Percentiles rank a stretch among this genome's conserved stretches.
phyloP scores from a whole-genome alignment of 2,113 vertebrate genomes.

The Procavia capensis region DNA sequence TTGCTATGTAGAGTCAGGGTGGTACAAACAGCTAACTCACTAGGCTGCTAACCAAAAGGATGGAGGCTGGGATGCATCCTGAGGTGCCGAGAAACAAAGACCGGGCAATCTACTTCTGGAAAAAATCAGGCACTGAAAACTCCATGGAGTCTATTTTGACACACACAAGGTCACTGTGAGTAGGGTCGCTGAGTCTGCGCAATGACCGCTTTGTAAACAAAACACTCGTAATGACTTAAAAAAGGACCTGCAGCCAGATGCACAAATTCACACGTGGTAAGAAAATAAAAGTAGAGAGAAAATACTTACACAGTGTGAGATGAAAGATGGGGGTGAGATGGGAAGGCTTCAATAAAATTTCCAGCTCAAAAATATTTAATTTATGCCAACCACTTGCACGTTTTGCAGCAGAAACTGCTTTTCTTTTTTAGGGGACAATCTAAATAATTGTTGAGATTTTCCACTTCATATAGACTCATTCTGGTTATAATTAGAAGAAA shows the following conservation, averaged over 20 bases:
- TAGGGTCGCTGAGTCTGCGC: background rate
- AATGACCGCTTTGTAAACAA: conserved; percentile 22
- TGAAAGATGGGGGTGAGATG: background rate
- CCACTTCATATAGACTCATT: conserved; percentile 29
- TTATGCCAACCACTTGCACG: background rate
- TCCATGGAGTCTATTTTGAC: background rate
- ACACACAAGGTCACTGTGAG: background rate
- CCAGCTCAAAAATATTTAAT: background rate
- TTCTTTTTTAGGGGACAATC: background rate
- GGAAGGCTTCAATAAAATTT: background rate
- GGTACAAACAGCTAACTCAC: background rate
- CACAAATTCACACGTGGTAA: background rate
- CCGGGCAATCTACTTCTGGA: background rate
- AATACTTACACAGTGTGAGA: conserved; percentile 13
- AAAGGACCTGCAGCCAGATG: background rate
- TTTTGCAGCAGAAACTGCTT: background rate
- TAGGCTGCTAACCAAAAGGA: background rate
- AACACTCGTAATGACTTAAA: background rate
- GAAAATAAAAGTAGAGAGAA: background rate
- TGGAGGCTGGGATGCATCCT: too few relatives aligned
- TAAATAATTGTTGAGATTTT: conserved; percentile 62
- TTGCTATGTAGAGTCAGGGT: background rate
- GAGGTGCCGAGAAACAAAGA: background rate
- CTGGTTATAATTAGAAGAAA: conserved; percentile 58
- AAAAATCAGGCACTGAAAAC: background rate